Percentiles rank a stretch among this genome's conserved stretches.
Conservation (phyloP, 2,113 vertebrate genomes). For the Gymnocephalus cernua region DNA sequence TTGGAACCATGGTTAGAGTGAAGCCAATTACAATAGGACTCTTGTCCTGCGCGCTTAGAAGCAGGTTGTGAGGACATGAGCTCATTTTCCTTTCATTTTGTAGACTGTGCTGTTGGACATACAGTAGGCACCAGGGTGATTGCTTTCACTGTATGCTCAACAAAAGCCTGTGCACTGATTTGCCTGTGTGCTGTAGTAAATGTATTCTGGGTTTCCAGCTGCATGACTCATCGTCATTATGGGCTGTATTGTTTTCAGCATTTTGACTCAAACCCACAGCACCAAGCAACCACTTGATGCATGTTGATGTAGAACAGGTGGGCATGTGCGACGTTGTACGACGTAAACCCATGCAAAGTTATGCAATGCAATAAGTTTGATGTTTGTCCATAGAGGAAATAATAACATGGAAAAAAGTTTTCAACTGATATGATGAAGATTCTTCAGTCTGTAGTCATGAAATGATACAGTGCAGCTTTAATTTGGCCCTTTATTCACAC, state of each 20-base stretch:
- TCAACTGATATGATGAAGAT: background rate
- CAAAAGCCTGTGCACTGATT: background rate
- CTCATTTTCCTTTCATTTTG: slow-evolving; percentile 7
- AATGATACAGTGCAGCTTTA: background rate
- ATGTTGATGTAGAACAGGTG: background rate
- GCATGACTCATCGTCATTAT: slow-evolving; percentile 46
- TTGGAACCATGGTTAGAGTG: slow-evolving; percentile 33
- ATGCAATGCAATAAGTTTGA: background rate
- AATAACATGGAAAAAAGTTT: background rate
- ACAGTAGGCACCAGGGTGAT: slow-evolving; percentile 21
- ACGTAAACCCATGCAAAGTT: background rate
- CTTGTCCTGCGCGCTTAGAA: slow-evolving; percentile 5
- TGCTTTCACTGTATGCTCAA: slow-evolving; percentile 23
- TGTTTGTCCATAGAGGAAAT: background rate
- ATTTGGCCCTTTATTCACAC: no score
- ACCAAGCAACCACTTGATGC: background rate
- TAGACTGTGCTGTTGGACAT: slow-evolving; percentile 1
- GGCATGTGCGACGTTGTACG: background rate
- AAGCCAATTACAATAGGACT: slow-evolving; percentile 49
- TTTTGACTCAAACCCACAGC: slow-evolving; percentile 16
- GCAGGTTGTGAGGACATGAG: slow-evolving; percentile 6
- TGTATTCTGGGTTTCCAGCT: slow-evolving; percentile 42
- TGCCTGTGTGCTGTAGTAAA: background rate
- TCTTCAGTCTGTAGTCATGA: background rate
- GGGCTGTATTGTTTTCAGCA: slow-evolving; percentile 43